Evolutionary conservation across 2,888 invertebrate species (phyloP), one percentile per base, ranked within the genome.

Genomic region (Machimus rusticus): DNA sequence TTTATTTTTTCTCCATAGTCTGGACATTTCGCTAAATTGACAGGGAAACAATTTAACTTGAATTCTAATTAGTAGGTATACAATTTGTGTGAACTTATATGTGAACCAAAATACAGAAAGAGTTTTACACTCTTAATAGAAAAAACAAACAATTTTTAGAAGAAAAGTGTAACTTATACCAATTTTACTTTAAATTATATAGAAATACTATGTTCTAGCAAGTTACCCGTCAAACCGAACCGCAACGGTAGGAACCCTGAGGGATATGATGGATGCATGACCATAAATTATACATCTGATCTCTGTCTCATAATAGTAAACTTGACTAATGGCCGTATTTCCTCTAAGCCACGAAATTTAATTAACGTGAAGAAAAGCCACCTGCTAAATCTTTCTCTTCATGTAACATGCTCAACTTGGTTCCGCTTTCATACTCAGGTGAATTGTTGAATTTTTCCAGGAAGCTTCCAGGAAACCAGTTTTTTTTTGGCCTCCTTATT

Each of bases 271-370:
- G 55, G 51, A 79, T 79, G 51, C 28, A 31, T 79, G 79, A 19
- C 79, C n/a, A 79, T 79, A 46, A 31, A 39, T 79, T 79, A 51
- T 31, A 79, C 79, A 51, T 79, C 79, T 79, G 79, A 46, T 12
- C 51, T 28, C 79, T 79, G 79, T 79, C 79, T 79, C 79, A 79
- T 79, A 79, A 79, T 79, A 79, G 79, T 79, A 79, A 79, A 79
- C 46, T 51, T 79, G 79, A 79, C 79, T 28, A 79, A 79, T 79
- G 51, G 55, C 28, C 51, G 79, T 31, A 51, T 51, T 79, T 51
- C 51, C 79, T 51, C 31, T 79, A 79, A 79, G 79, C 79, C 79
- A 79, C 79, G 46, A 51, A 79, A 79, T 79, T 79, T 79, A 79
- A 79, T 79, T 79, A 79, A 79, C 79, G 79, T 51, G 51, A 51